phyloP scores from a whole-genome alignment of 1,140 invertebrate species.

The Archegozetes longisetosus region DNA sequence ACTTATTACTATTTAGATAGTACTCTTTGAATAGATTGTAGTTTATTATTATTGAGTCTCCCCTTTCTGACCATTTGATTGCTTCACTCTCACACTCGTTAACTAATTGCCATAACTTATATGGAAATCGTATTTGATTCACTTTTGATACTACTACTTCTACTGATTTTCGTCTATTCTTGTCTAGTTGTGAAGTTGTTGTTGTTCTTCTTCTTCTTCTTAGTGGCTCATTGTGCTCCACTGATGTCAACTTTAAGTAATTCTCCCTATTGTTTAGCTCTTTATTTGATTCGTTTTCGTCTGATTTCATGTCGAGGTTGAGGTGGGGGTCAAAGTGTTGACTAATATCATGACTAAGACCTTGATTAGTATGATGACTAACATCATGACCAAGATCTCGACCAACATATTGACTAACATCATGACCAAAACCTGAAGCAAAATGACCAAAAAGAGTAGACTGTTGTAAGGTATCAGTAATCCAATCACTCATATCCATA shows the following conservation, averaged over 20 bases:
- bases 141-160: no score
- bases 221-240: no score
- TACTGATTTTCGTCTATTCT: no score
- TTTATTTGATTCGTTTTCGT: no score
- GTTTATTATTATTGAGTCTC: conserved; percentile 14
- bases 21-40: conserved; percentile 15
- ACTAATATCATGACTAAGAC: no score
- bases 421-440: not conserved
- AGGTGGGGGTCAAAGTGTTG: no score
- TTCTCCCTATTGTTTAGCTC: no score
- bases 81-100: conserved; percentile 10
- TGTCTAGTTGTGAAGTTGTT: not conserved
- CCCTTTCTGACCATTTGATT: conserved; percentile 14
- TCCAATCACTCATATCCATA: not conserved
- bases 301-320: no score
- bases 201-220: not conserved
- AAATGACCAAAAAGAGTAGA: not conserved
- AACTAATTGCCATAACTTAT: conserved; percentile 15
- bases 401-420: not conserved
- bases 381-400: no score
- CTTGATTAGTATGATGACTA: no score
- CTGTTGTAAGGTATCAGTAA: not conserved
- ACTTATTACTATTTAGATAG: conserved; percentile 23
- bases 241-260: no score
- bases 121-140: conserved; percentile 11